Base-by-base conservation (phyloP, 2,113 vertebrate species). In the Myiagra hebetior region DNA sequence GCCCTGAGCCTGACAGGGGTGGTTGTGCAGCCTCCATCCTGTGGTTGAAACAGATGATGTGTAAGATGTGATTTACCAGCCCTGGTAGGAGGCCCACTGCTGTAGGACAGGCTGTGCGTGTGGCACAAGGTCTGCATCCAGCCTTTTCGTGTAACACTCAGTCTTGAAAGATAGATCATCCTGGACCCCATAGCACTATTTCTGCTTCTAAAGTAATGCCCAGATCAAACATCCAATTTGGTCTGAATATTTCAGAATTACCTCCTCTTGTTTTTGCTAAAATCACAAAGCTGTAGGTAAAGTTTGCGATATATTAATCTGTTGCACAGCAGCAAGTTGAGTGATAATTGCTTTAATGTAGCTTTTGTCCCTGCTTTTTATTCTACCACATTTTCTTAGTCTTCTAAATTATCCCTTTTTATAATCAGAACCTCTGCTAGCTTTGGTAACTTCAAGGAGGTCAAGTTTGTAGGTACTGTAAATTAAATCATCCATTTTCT, bases 401-500 rank as follows among this genome's bases (percentile, higher is more conserved):
- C 9, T 76, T 91, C 83, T 96, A 93, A 81, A 91, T 59, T 94
- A 74, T 79, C 21, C 41, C 47, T 90, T 96, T 96, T 85, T 68
- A 75, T 72, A 59, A 44, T 87, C 41, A 41, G 53, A 81, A 81
- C 82, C 75, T 94, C 94, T 82, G 21, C 64, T 89, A 53, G 37
- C 15, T 95, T 95, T 84, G 60, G 87, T 92, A 73, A 91, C 77
- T 96, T 96, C 83, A 72, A 70, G 31, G 30, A 93, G 50, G 79
- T 67, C 80, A 91, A 79, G 81, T 89, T 91, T 93, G 76, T 90
- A 93, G 8, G 55, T 88, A 81, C 55, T 89, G 41, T 56, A 85
- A 93, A 68, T 93, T 95, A 95, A 98, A 95, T 91, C 65, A 94
- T 88, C 74, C 65, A 77, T 96, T 98, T 97, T 86, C 91, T 97